phyloP scores from a whole-genome alignment of 2,113 vertebrate genomes.

The Pygoscelis adeliae region DNA sequence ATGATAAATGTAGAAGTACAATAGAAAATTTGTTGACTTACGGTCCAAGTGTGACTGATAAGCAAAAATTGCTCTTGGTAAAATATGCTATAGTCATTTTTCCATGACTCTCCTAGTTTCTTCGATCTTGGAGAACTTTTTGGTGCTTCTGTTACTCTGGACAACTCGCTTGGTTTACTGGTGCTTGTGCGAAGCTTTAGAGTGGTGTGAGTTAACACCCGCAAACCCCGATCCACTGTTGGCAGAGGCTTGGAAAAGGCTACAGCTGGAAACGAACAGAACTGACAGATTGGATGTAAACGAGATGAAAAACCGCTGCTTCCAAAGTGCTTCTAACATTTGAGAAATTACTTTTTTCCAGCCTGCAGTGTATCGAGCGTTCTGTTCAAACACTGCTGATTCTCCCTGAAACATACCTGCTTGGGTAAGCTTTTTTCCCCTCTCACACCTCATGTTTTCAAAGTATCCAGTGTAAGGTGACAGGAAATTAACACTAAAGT shows the following conservation, averaged over 20 bases:
- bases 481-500: not conserved
- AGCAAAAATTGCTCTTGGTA: not conserved
- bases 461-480: accelerated
- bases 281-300: not conserved
- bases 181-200: not conserved
- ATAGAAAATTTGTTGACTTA: accelerated
- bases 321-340: not conserved
- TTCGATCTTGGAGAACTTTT: not conserved
- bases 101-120: not conserved
- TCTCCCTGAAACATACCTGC: not conserved
- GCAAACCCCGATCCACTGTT: not conserved
- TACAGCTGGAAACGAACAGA: not conserved
- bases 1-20: not conserved
- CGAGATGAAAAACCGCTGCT: not conserved
- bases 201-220: not conserved
- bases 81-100: accelerated
- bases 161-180: not conserved
- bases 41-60: not conserved
- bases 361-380: not conserved
- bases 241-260: not conserved
- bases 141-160: not conserved
- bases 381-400: not conserved
- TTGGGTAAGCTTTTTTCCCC: not conserved
- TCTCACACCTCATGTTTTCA: not conserved
- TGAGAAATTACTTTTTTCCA: not conserved